Base-by-base conservation (phyloP, 1,140 invertebrate genomes). In the Ostrea edulis region DNA sequence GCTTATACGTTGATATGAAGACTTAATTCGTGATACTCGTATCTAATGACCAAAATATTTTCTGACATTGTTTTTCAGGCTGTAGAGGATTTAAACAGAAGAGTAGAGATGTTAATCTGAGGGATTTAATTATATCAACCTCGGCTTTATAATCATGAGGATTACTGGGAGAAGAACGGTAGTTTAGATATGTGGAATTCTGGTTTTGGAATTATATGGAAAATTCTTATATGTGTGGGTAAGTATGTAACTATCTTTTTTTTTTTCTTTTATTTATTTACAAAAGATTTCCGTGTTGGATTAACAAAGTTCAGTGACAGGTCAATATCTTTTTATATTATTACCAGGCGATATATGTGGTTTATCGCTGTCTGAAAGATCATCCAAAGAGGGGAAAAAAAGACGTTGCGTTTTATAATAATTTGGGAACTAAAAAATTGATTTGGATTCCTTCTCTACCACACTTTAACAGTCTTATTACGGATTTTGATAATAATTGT, bases 141-240 rank as follows among this genome's bases (percentile, higher is more conserved):
- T 25, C 9, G 29, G 25, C 68, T 35, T 25, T 71, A 25, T 35
- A 29, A 35, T 14, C 68, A 71, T 71, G 68, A 11, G 68, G 68
- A 14, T 29, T 14, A 71, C 22, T 14, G 25, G 25, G 25, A 29
- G 25, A 29, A 9, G 22, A 25, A 71, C 68, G 68, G 25, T 71
- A 29, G 68, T 71, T 71, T 71, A 71, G 68, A 71, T 71, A 71
- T 71, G 68, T 29, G 68, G 68, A 71, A 29, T 71, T 71, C 68
- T 71, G 29, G 68, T 14, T 29, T 25, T 29, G 68, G 68, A 71
- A 35, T 71, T 71, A 71, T 35, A 71, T 35, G 68, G 68, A 71
- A 71, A 44, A 29, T 71, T 71, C 25, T 71, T 12, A 71, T 71
- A 29, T 71, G 9, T 71, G 68, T 71, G 68, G 68, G 68, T 71